Evolutionary conservation across 2,113 vertebrate genomes (phyloP).

Genomic region (Tachysurus vachellii): DNA sequence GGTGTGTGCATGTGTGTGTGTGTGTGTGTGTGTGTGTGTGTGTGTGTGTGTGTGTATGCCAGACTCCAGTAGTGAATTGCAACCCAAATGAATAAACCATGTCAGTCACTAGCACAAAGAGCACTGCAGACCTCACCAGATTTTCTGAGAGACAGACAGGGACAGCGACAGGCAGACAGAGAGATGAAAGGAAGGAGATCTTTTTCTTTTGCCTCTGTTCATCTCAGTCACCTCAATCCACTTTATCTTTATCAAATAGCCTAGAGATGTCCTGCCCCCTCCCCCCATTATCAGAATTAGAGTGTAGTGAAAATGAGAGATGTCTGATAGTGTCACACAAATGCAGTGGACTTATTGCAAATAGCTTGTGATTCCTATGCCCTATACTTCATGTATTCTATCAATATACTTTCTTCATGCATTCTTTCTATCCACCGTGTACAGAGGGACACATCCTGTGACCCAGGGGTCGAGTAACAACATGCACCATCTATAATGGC

Average conservation of each 20-base stretch:
- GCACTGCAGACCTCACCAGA: conserved; percentile 19
- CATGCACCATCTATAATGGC: conserved; percentile 8
- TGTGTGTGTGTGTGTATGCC: neutral
- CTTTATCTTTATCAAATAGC: conserved; percentile 32
- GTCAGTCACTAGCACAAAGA: conserved; percentile 45
- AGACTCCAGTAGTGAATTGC: conserved; percentile 22
- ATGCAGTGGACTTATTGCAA: neutral
- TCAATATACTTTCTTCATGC: neutral
- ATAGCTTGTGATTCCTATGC: neutral
- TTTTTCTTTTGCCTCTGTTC: conserved; percentile 13
- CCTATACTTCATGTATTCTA: neutral
- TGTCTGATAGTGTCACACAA: conserved; percentile 8
- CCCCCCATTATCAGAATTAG: conserved; percentile 28
- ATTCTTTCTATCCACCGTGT: neutral
- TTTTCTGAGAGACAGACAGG: neutral
- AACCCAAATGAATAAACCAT: conserved; percentile 51
- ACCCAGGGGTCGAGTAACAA: conserved; percentile 20
- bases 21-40: conserved; percentile 22
- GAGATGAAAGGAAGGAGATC: neutral
- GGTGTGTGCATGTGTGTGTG: conserved; percentile 3
- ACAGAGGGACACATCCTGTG: neutral
- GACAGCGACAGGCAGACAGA: neutral
- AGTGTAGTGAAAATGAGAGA: conserved; percentile 37
- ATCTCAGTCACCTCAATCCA: conserved; percentile 21
- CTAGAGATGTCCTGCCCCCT: neutral